A percentile compares a stretch with the other conserved stretches of the same genome.
These are phyloP conservation scores for Turdus rufiventris DNA, from an alignment of 2,113 vertebrate species.

Conservation along the genomic window DNA sequence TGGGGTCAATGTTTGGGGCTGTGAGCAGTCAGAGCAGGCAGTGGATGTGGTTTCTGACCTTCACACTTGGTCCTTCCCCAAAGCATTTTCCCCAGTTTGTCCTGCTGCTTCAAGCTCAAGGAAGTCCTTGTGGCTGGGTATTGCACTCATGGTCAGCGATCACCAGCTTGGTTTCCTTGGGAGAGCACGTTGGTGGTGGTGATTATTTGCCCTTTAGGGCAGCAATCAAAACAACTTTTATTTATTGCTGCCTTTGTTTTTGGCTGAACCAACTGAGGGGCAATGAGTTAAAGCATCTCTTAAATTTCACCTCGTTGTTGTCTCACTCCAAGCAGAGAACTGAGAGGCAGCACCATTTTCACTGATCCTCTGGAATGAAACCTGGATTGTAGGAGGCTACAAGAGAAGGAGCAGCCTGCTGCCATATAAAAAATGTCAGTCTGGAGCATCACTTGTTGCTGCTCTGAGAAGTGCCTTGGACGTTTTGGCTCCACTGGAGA, in stretches of 20 bases:
- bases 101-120: not conserved
- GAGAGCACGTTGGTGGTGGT: not conserved
- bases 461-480: not conserved
- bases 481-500: constrained; percentile 23
- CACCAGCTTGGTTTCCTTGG: not conserved
- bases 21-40: not conserved
- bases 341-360: not conserved
- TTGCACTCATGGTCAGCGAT: accelerated
- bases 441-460: not conserved
- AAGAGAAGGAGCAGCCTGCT: not conserved
- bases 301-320: accelerated
- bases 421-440: not conserved
- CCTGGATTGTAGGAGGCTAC: not conserved
- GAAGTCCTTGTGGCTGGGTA: not conserved
- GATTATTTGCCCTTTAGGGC: not conserved
- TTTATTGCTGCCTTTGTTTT: not conserved
- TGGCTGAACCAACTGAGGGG: not conserved
- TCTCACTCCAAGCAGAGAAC: not conserved
- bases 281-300: not conserved
- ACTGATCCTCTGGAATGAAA: not conserved
- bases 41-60: not conserved
- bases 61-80: not conserved
- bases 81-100: not conserved
- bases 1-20: not conserved
- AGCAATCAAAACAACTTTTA: not conserved